phyloP scores from a whole-genome alignment of 1,140 invertebrate genomes.

The Maconellicoccus hirsutus region DNA sequence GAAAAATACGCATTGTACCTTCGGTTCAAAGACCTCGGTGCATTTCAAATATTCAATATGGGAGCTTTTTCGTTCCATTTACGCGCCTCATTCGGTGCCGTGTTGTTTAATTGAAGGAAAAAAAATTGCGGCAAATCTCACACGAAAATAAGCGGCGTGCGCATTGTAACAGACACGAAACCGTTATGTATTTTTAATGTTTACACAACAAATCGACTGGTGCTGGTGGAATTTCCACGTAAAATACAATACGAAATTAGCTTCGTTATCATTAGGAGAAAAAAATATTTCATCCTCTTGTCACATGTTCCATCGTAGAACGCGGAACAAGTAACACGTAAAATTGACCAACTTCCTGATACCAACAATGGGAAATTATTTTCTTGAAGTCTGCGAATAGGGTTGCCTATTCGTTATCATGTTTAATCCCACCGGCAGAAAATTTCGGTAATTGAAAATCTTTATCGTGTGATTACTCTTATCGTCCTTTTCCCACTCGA shows the following conservation, averaged over 20 bases:
- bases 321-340: background rate
- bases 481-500: background rate
- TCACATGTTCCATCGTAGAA: no score
- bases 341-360: constrained; percentile 4
- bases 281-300: background rate
- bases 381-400: background rate
- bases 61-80: no score
- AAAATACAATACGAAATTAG: constrained; percentile 6
- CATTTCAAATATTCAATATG: no score
- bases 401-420: background rate
- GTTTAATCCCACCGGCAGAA: background rate
- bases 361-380: background rate
- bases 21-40: no score
- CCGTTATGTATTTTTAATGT: background rate
- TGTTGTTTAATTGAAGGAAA: no score
- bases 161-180: background rate
- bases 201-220: background rate
- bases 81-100: no score
- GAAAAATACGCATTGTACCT: no score
- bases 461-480: background rate
- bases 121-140: no score
- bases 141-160: no score
- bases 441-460: background rate
- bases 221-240: background rate
- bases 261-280: background rate